A percentile compares a stretch with the other conserved stretches of the same genome.
phyloP scores from a whole-genome alignment of 2,888 invertebrate species.

The Eristalinus sepulchralis region DNA sequence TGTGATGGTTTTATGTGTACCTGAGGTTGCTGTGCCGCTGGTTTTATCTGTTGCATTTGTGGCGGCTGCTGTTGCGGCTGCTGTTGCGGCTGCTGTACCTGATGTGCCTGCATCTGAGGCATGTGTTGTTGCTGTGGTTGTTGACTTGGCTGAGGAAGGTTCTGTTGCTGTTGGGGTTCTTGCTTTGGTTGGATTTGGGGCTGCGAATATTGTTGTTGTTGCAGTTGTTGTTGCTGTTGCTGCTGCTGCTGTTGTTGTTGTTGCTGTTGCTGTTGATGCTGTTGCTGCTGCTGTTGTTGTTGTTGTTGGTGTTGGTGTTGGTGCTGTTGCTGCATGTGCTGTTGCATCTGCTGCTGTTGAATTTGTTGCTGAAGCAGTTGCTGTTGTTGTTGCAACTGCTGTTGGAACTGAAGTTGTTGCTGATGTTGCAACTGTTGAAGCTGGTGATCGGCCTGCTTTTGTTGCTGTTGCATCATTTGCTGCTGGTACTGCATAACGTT shows the following conservation, averaged over 20 bases:
- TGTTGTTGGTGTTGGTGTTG: conserved; percentile 80
- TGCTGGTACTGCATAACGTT: conserved; percentile 68
- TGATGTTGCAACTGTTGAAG: conserved; percentile 81
- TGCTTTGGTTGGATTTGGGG: conserved; percentile 73
- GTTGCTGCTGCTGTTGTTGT: conserved; percentile 75
- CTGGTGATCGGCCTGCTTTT: conserved; percentile 74
- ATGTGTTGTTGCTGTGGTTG: conserved; percentile 68
- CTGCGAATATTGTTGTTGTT: too few species aligned
- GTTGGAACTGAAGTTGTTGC: conserved; percentile 82
- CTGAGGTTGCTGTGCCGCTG: background rate
- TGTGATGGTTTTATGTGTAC: conserved; percentile 60
- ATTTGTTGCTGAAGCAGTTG: conserved; percentile 82
- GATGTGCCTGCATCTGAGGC: conserved; percentile 41
- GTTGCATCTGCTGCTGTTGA: conserved; percentile 83
- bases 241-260: conserved; percentile 70
- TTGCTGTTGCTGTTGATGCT: conserved; percentile 74
- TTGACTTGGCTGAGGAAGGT: too few species aligned
- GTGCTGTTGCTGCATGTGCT: conserved; percentile 83
- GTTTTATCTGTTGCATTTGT: background rate
- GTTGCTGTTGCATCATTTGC: conserved; percentile 74
- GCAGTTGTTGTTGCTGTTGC: conserved; percentile 72
- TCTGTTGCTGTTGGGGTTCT: conserved; percentile 51
- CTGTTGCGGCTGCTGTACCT: conserved; percentile 65
- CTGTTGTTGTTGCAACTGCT: conserved; percentile 83
- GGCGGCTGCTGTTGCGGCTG: conserved; percentile 73